Evolutionary conservation across 2,888 invertebrate genomes (phyloP).

Genomic region (Meteorus cinctellus): DNA sequence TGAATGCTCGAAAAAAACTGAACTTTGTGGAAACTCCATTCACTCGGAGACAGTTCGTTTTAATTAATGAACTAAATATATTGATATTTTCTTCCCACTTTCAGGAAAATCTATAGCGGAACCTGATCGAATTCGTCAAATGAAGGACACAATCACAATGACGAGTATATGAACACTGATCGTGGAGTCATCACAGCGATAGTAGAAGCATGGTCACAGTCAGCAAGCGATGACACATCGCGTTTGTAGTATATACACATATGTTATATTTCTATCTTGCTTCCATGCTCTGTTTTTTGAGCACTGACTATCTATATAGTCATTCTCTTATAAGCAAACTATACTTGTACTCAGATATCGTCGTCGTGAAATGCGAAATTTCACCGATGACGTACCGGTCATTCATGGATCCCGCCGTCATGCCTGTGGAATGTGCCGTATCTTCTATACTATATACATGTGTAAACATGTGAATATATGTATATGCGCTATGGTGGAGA

Average conservation of each 20-base stretch:
- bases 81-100: not conserved
- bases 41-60: not conserved
- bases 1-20: not conserved
- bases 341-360: slow-evolving; percentile 37
- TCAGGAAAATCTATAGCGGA: not conserved
- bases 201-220: slow-evolving; percentile 53
- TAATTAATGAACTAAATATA: not conserved
- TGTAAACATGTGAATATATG: not conserved
- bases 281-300: not conserved
- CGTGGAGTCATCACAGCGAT: slow-evolving; percentile 29
- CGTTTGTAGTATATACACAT: slow-evolving; percentile 51
- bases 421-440: slow-evolving; percentile 63
- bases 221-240: slow-evolving; percentile 65
- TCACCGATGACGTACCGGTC: slow-evolving; percentile 67
- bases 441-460: not conserved
- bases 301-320: not conserved
- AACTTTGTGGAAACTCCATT: slow-evolving; percentile 16
- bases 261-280: slow-evolving; percentile 32
- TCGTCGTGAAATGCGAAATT: slow-evolving; percentile 60
- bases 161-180: slow-evolving; percentile 34
- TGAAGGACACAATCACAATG: slow-evolving; percentile 32
- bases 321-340: not conserved
- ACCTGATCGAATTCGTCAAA: not conserved
- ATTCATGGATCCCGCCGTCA: slow-evolving; percentile 70
- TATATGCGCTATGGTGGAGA: not conserved